A percentile compares a stretch with the other conserved stretches of the same genome.
phyloP scores from a whole-genome alignment of 1,140 invertebrate genomes.

The Atopsyche davidsoni region DNA sequence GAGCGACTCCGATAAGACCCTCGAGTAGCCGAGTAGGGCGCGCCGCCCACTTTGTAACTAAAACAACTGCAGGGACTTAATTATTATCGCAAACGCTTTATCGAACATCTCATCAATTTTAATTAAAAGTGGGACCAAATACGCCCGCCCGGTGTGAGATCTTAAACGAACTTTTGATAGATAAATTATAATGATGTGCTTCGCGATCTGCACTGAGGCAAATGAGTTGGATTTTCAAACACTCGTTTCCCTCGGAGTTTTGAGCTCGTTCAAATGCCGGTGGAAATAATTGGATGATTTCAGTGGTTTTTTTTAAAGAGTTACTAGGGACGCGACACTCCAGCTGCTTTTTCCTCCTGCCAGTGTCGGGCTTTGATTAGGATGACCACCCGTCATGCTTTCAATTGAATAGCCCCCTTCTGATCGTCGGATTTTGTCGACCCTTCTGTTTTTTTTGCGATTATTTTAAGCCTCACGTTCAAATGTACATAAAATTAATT shows the following conservation, averaged over 20 bases:
- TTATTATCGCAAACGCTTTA: constrained; percentile 23
- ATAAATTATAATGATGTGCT: constrained; percentile 19
- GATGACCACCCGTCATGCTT: no score
- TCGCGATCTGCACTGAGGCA: background rate
- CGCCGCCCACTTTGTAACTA: constrained; percentile 6
- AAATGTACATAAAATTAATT: no score
- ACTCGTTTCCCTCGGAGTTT: background rate
- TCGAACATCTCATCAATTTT: constrained; percentile 26
- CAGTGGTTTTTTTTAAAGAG: constrained; percentile 3
- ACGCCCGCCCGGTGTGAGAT: background rate
- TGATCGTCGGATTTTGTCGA: no score
- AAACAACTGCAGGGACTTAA: constrained; percentile 21
- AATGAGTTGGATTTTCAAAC: constrained; percentile 11
- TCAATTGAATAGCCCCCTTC: background rate
- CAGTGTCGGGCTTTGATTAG: no score
- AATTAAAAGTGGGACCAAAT: constrained; percentile 16
- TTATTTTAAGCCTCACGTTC: no score
- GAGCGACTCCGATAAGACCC: background rate
- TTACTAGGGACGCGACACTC: no score
- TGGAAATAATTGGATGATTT: constrained; percentile 18
- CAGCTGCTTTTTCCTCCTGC: no score
- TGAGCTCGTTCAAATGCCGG: constrained; percentile 3
- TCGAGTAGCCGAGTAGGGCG: background rate
- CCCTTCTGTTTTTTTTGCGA: no score
- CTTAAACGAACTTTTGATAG: constrained; percentile 12